A percentile compares a stretch with the other conserved stretches of the same genome.
Evolutionary conservation across 2,888 invertebrate genomes (phyloP).

Genomic region (Epinotia brunnichana): DNA sequence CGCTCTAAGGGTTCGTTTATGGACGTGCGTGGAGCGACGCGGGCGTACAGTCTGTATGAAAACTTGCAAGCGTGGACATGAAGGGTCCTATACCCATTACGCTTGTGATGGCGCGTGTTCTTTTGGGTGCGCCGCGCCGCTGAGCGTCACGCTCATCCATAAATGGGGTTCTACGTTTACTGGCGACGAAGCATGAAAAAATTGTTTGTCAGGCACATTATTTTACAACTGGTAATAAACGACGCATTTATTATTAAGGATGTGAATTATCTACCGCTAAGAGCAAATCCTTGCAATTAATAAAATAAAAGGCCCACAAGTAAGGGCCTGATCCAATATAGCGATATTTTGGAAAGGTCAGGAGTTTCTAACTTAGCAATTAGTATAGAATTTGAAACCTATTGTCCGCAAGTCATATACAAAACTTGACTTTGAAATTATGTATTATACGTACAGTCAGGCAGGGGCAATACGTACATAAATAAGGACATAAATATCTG

Average conservation of each 20-base stretch:
- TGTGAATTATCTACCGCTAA: background rate
- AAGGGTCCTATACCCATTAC: too few relatives aligned
- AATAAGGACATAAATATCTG: too few relatives aligned
- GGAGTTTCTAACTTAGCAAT: background rate
- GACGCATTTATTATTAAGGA: background rate
- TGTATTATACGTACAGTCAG: background rate
- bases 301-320: background rate
- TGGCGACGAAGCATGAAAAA: background rate
- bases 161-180: background rate
- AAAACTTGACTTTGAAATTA: conserved; percentile 1
- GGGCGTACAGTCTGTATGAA: background rate
- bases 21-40: background rate
- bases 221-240: background rate
- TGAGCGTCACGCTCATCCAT: background rate
- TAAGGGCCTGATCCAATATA: background rate
- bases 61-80: too few relatives aligned
- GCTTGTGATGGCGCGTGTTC: too few relatives aligned
- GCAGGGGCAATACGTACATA: too few relatives aligned
- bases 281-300: background rate
- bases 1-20: background rate
- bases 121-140: background rate
- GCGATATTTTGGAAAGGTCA: background rate
- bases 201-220: background rate
- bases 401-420: background rate
- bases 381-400: background rate